These are phyloP conservation scores for Potorous gilbertii DNA, from an alignment of 2,797 vertebrate species.

Conservation along the genomic window DNA sequence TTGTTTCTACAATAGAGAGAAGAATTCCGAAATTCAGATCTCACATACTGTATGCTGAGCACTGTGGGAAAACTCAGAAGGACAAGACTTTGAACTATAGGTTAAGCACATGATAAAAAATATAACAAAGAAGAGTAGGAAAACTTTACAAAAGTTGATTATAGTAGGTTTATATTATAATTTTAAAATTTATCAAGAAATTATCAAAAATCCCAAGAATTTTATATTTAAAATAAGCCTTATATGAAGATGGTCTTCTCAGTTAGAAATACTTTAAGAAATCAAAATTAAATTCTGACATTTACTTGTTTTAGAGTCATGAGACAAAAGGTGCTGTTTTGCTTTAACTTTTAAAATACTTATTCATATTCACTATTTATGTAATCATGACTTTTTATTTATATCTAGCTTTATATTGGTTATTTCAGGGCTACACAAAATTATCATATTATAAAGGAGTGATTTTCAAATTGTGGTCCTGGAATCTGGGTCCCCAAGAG, in stretches of 20 bases:
- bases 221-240: background rate
- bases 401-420: background rate
- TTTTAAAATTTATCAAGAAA: background rate
- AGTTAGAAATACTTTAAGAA: slow-evolving; percentile 11
- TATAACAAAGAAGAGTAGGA: background rate
- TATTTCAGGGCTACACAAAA: background rate
- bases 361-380: background rate
- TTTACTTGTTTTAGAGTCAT: background rate
- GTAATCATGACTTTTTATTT: background rate
- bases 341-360: background rate
- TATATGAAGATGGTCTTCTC: background rate
- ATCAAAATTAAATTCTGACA: background rate
- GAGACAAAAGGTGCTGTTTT: background rate
- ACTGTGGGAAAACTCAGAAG: background rate
- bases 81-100: background rate
- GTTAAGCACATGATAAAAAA: slow-evolving; percentile 33
- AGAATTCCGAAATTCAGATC: slow-evolving; percentile 29
- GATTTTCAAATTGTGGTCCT: background rate
- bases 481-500: background rate
- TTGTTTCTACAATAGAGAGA: slow-evolving; percentile 46
- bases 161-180: background rate
- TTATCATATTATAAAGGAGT: background rate
- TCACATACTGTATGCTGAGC: background rate
- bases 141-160: slow-evolving; percentile 6
- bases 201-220: background rate